Conservation (phyloP, 2,113 vertebrate genomes). For the Sebastes fasciatus region DNA sequence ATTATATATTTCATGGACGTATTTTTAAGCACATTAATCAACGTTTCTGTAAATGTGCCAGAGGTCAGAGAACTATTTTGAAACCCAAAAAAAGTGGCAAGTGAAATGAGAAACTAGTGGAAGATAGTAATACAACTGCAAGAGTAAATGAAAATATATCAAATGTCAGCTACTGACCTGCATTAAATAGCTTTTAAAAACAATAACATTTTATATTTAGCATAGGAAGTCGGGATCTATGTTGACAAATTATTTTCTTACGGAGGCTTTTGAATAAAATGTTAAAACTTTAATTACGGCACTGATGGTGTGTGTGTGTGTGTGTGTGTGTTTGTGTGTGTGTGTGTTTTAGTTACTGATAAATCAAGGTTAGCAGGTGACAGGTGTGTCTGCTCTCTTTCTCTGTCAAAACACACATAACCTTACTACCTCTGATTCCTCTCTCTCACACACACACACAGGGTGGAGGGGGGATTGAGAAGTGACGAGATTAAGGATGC, state of each 20-base stretch:
- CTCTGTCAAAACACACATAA: slow-evolving; percentile 55
- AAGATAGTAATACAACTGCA: not conserved
- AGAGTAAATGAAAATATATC: not conserved
- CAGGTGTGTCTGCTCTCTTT: slow-evolving; percentile 58
- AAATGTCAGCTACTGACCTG: not conserved
- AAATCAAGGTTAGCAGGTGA: slow-evolving; percentile 66
- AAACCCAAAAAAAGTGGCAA: not conserved
- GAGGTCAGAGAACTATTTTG: not conserved
- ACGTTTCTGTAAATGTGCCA: not conserved
- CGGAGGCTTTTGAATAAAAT: not conserved
- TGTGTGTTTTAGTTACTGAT: slow-evolving; percentile 29
- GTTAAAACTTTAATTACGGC: not conserved
- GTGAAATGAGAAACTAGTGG: slow-evolving; percentile 15
- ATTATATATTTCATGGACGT: not conserved
- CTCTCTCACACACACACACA: slow-evolving; percentile 37
- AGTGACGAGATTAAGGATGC: slow-evolving; percentile 82
- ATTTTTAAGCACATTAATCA: not conserved
- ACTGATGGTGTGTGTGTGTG: not conserved
- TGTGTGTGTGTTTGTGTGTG: not conserved
- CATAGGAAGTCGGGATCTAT: not conserved
- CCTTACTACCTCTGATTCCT: slow-evolving; percentile 48
- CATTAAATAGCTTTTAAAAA: not conserved
- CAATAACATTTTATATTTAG: not conserved
- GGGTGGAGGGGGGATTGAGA: slow-evolving; percentile 71
- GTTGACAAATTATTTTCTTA: not conserved